Percentiles rank a stretch among this genome's conserved stretches.
phyloP scores from a whole-genome alignment of 92 coral and sea anemone genomes.

The Nematostella vectensis region DNA sequence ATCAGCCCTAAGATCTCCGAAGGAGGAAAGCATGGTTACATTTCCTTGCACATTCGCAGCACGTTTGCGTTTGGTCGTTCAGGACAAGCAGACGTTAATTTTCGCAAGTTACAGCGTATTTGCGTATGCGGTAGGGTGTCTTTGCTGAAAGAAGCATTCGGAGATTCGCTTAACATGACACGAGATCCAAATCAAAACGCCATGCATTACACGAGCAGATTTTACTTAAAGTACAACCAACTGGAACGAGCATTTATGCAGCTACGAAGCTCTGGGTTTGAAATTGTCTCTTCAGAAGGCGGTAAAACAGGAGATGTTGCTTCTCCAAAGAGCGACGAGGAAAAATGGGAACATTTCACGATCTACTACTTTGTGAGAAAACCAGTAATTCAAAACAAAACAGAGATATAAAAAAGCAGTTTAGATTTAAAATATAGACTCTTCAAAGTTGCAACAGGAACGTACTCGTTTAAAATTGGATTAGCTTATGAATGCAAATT shows the following conservation, averaged over 20 bases:
- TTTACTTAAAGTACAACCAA: conserved; percentile 75
- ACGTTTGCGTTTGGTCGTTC: conserved; percentile 84
- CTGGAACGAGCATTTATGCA: conserved; percentile 79
- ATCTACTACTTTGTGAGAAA: conserved; percentile 65
- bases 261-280: conserved; percentile 57
- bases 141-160: conserved; percentile 82
- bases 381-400: too few relatives aligned
- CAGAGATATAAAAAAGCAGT: too few relatives aligned
- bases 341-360: conserved; percentile 81
- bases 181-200: conserved; percentile 79
- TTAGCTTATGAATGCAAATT: too few relatives aligned
- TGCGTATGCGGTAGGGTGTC: conserved; percentile 78
- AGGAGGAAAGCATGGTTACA: conserved; percentile 56
- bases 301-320: conserved; percentile 55
- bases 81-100: conserved; percentile 76
- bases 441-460: too few relatives aligned
- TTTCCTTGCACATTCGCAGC: conserved; percentile 67
- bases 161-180: conserved; percentile 61
- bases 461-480: too few relatives aligned
- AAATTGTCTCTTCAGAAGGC: conserved; percentile 60
- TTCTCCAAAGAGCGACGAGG: conserved; percentile 53
- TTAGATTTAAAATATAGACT: too few relatives aligned
- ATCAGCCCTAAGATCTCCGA: conserved; percentile 31
- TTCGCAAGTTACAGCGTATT: conserved; percentile 82
- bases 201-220: conserved; percentile 77